Conservation (phyloP, 2,797 vertebrate genomes). For the Lutjanus campechanus region DNA sequence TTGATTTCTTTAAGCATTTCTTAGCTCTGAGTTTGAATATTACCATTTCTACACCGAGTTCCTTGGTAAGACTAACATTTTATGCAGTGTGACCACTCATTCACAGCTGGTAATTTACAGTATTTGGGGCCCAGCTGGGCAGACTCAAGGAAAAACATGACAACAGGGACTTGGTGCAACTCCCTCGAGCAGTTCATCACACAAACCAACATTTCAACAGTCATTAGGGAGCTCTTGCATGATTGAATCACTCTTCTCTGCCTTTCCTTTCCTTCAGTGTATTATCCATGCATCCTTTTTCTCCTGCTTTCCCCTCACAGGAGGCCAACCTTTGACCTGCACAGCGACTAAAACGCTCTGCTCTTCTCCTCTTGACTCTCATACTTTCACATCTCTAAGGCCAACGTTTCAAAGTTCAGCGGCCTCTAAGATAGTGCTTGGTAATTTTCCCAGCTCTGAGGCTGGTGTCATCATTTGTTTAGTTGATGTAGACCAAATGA, state of each 20-base stretch:
- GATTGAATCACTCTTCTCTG: conserved; percentile 40
- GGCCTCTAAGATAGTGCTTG: conserved; percentile 56
- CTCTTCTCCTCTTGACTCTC: conserved; percentile 20
- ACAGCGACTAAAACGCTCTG: conserved; percentile 23
- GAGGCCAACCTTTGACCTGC: conserved; percentile 48
- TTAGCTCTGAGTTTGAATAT: neutral
- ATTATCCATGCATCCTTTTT: neutral
- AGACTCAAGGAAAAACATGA: conserved; percentile 47
- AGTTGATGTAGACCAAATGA: conserved; percentile 37
- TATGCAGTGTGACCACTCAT: neutral
- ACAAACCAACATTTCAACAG: conserved; percentile 49
- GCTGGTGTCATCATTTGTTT: conserved; percentile 62
- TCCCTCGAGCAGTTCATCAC: conserved; percentile 52
- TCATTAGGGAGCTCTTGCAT: conserved; percentile 27
- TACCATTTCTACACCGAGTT: too few relatives aligned
- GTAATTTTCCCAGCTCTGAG: conserved; percentile 59
- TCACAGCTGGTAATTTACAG: conserved; percentile 26
- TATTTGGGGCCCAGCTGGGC: conserved; percentile 49
- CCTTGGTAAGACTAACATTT: conserved; percentile 5
- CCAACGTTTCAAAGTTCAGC: conserved; percentile 70
- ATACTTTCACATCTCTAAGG: conserved; percentile 57
- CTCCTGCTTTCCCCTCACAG: conserved; percentile 27
- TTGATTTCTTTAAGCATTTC: neutral
- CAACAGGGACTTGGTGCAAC: conserved; percentile 24
- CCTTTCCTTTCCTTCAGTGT: conserved; percentile 11